Base-by-base conservation (phyloP, 2,797 vertebrate genomes). In the Oreortyx pictus region DNA sequence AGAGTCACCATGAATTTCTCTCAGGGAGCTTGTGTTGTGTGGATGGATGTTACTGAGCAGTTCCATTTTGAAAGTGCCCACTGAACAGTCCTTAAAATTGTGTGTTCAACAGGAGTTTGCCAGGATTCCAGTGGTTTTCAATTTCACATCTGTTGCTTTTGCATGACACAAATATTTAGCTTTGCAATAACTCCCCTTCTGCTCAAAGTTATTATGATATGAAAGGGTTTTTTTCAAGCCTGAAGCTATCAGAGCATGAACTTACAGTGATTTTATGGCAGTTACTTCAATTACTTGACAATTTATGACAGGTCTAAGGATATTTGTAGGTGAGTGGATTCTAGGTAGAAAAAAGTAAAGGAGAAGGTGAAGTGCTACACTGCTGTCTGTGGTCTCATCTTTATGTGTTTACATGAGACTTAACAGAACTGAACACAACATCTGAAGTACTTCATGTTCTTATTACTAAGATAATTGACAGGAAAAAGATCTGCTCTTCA, bases 401-500 rank as follows among this genome's bases (percentile, higher is more conserved):
- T 60, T 0, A 3, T 29, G 7, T 64, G 15, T 83, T 84, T 84
- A 41, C 19, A 29, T 41, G 41, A 91, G 62, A 52, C 33, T 78
- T 78, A 88, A 68, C 74, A 88, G 65, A 24, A 62, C 31, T 62
- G 29, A 86, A 37, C 50, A 35, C 14, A 6, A 11, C 7, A 67
- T 78, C 37, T 8, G 64, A 60, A 46, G 1, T 39, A 74, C 20
- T 66, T 68, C 43, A 7, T 50, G 56, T 76, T 89, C 41, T 39
- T 74, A 5, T n/a, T 60, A 41, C 27, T 71, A 66, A 71, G 87
- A 37, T 23, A 90, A 35, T 54, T 67, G 27, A 29, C 78, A 70
- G 62, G 35, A 78, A 76, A 90, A 54, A 24, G 50, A 72, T 80
- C 88, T 96, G 54, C 73, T 93, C 79, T 41, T 92, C 70, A 82